Percentiles rank a stretch among this genome's conserved stretches.
Evolutionary conservation across 2,888 invertebrate genomes (phyloP).

Genomic region (Mythimna albipuncta): DNA sequence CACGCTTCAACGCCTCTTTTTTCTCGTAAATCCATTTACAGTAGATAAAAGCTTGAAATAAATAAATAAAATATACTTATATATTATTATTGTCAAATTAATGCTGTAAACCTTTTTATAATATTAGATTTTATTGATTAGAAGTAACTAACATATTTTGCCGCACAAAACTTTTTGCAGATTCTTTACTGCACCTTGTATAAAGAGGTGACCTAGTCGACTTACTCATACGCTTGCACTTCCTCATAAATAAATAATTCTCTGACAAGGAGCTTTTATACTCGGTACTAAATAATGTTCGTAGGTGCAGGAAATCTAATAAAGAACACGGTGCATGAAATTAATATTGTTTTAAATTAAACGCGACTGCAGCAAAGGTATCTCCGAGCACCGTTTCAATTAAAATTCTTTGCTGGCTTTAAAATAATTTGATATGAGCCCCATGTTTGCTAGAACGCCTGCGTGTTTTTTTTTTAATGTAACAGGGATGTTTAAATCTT

Average conservation of each 20-base stretch:
- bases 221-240: not conserved
- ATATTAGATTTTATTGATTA: no score
- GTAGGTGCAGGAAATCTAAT: not conserved
- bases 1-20: no score
- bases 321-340: not conserved
- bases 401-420: constrained; percentile 30
- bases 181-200: not conserved
- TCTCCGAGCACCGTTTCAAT: constrained; percentile 21
- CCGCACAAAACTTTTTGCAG: no score
- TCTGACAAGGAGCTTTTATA: not conserved
- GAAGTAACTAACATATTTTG: no score
- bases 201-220: not conserved
- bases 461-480: not conserved
- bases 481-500: not conserved
- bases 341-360: constrained; percentile 26
- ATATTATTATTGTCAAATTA: no score
- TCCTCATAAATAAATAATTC: not conserved
- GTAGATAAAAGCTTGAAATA: no score
- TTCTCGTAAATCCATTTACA: no score
- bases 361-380: constrained; percentile 15
- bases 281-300: not conserved
- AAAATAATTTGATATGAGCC: constrained; percentile 16
- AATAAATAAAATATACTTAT: no score
- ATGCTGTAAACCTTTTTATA: no score
- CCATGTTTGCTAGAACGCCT: not conserved